Evolutionary conservation across 2,113 vertebrate genomes (phyloP).

Genomic region (Rattus norvegicus): GRCr8 NC_086023.1:171996501-171997000

Average conservation of each 20-base stretch:
- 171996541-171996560: background rate
- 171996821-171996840: conserved; percentile 78
- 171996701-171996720: background rate
- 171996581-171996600: background rate
- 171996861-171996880: conserved; percentile 44
- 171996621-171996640: no score
- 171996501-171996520: conserved; percentile 84
- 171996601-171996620: background rate
- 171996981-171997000: background rate
- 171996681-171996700: background rate
- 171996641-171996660: background rate
- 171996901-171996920: background rate
- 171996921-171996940: fast-evolving
- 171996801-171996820: conserved; percentile 77
- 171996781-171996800: conserved; percentile 67
- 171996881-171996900: background rate
- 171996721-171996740: background rate
- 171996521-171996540: conserved; percentile 90
- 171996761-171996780: background rate
- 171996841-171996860: conserved; percentile 78
- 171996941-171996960: no score
- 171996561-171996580: background rate
- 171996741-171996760: fast-evolving
- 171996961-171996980: background rate
- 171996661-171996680: background rate